Evolutionary conservation across 2,888 invertebrate species (phyloP).

Genomic region (Parapristionchus giblindavisi): DNA sequence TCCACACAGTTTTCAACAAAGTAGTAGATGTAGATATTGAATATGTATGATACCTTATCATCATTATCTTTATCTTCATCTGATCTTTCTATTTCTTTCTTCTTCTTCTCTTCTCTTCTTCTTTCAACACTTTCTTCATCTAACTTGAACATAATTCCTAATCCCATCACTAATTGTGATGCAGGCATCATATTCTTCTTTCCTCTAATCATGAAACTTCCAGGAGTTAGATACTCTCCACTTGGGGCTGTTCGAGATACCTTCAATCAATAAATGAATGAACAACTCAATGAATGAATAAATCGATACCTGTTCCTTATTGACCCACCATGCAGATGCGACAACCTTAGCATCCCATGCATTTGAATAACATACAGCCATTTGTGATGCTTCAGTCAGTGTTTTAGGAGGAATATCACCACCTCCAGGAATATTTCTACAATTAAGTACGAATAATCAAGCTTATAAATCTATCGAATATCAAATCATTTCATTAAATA

Average conservation of each 20-base stretch:
- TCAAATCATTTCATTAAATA: too few species aligned
- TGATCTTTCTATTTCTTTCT: slow-evolving; percentile 32
- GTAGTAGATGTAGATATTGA: too few species aligned
- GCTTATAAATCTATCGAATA: too few species aligned
- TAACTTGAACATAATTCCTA: slow-evolving; percentile 88
- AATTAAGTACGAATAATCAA: background rate
- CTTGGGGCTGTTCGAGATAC: slow-evolving; percentile 97
- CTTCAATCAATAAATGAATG: slow-evolving; percentile 49
- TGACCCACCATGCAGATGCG: slow-evolving; percentile 96
- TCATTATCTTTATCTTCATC: slow-evolving; percentile 69
- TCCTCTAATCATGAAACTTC: slow-evolving; percentile 93
- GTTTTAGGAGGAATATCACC: slow-evolving; percentile 86
- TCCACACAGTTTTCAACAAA: too few species aligned
- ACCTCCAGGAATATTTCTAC: slow-evolving; percentile 22
- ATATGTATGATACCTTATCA: slow-evolving; percentile 70
- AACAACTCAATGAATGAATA: background rate
- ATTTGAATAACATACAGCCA: slow-evolving; percentile 94
- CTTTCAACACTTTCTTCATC: slow-evolving; percentile 88
- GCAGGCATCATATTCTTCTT: slow-evolving; percentile 96
- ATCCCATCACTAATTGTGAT: slow-evolving; percentile 87
- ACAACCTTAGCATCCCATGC: slow-evolving; percentile 98
- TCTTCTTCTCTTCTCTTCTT: slow-evolving; percentile 53
- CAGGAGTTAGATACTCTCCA: slow-evolving; percentile 94
- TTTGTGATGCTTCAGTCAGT: slow-evolving; percentile 86
- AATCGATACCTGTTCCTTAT: slow-evolving; percentile 79